Base-by-base conservation (phyloP, 2,113 vertebrate species). In the Columba livia region DNA sequence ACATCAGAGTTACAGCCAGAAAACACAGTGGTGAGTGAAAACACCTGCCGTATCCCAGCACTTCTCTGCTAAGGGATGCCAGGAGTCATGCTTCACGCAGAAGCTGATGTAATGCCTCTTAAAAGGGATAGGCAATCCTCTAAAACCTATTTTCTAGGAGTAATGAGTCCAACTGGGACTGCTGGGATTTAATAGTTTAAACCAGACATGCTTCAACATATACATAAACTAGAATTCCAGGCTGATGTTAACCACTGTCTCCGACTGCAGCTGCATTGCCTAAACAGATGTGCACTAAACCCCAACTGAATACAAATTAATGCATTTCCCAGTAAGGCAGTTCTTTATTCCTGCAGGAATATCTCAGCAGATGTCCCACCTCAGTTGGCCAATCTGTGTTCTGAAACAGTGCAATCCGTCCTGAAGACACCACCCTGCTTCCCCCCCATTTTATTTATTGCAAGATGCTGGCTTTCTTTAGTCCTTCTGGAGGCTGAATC, bases 261-360 rank as follows among this genome's bases (percentile, higher is more conserved):
- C 66, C 62, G 61, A 10, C 32, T 75, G 65, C 94, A 94, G 96
- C 94, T 95, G 89, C 61, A 75, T 9, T 79, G 93, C 48, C 84
- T 91, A 36, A 92, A 91, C 86, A 95, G 93, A 94, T 95, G 80
- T 77, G 84, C 31, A 61, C 53, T 69, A 16, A 10, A 88, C 3
- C 7, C 61, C 44, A 89, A 53, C 29, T 2, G 2, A 93, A 81
- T 12, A 42, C 61, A 79, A 85, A 79, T 51, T 29, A 85, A 87
- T 91, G 66, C 50, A 89, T 94, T 94, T 95, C 82, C 81, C 44
- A 36, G 83, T 92, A 90, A 17, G 57, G 66, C 57, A 60, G 88
- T 72, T 94, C 71, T 70, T 44, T 66, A 70, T 67, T 94, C 86
- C 75, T 74, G 56, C 0, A 0, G 69, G 83, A 92, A 56, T 51